Conservation (phyloP, 2,797 vertebrate genomes). For the Lacerta agilis region DNA sequence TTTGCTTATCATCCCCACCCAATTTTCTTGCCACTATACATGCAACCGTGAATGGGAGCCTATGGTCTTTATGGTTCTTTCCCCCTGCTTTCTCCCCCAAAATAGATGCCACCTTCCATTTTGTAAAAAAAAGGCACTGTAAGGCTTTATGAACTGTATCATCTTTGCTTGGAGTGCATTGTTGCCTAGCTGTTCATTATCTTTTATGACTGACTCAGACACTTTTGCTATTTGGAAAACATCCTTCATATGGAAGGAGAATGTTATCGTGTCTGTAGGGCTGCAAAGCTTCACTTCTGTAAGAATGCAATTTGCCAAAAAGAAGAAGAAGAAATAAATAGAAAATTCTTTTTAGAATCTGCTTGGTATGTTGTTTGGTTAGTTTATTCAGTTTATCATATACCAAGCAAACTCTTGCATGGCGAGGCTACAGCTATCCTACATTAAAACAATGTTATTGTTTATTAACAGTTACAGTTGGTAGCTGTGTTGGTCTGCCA, state of each 20-base stretch:
- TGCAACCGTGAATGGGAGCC: not conserved
- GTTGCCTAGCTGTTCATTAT: conserved; percentile 30
- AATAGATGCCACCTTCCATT: not conserved
- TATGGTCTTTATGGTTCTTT: not conserved
- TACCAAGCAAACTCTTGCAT: conserved; percentile 13
- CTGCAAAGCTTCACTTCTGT: conserved; percentile 17
- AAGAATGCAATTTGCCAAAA: conserved; percentile 10
- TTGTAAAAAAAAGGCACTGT: not conserved
- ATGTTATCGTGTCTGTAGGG: conserved; percentile 6
- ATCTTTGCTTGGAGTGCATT: not conserved
- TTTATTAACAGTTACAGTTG: not conserved
- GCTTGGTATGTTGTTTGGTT: conserved; percentile 7
- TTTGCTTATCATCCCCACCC: conserved; percentile 2
- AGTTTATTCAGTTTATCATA: conserved; percentile 32
- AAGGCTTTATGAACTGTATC: conserved; percentile 16
- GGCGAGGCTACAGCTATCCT: conserved; percentile 12
- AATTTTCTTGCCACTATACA: not conserved
- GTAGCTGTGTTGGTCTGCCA: too few relatives aligned
- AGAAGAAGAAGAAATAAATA: not conserved
- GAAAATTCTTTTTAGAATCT: not conserved
- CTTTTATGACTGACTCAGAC: conserved; percentile 33
- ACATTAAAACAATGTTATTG: not conserved
- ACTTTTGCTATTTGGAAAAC: conserved; percentile 50
- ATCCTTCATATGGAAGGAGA: conserved; percentile 48
- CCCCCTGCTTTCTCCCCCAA: not conserved